Conservation (phyloP, 2,113 vertebrate genomes). For the Passerina amoena region DNA sequence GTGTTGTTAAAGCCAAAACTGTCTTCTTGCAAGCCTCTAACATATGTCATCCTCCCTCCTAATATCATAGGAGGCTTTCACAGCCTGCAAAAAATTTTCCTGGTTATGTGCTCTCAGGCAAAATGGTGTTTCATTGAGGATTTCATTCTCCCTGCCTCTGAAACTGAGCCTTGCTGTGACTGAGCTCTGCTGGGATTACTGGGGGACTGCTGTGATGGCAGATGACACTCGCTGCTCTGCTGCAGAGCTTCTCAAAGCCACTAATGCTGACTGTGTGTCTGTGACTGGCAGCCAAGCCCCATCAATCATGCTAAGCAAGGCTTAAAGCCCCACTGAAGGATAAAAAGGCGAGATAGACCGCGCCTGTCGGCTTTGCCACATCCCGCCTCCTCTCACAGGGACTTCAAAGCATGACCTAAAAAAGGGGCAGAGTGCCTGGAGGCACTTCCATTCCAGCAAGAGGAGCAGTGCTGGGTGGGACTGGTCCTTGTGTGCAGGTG, state of each 20-base stretch:
- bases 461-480: not conserved
- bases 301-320: constrained; percentile 35
- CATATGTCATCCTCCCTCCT: not conserved
- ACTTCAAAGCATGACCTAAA: constrained; percentile 19
- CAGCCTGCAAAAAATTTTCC: not conserved
- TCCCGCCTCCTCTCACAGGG: not conserved
- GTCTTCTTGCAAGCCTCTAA: not conserved
- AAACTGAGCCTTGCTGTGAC: not conserved
- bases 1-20: not conserved
- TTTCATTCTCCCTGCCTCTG: not conserved
- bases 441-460: not conserved
- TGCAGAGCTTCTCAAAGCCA: not conserved
- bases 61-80: not conserved
- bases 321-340: not conserved
- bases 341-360: not conserved
- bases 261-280: not conserved
- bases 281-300: not conserved
- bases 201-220: constrained; percentile 7
- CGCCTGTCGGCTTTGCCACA: not conserved
- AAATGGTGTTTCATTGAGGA: not conserved
- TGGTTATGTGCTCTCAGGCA: not conserved
- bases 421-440: not conserved
- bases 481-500: not conserved
- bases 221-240: not conserved
- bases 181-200: not conserved